phyloP scores from a whole-genome alignment of 2,797 vertebrate species.

The Lateolabrax maculatus region DNA sequence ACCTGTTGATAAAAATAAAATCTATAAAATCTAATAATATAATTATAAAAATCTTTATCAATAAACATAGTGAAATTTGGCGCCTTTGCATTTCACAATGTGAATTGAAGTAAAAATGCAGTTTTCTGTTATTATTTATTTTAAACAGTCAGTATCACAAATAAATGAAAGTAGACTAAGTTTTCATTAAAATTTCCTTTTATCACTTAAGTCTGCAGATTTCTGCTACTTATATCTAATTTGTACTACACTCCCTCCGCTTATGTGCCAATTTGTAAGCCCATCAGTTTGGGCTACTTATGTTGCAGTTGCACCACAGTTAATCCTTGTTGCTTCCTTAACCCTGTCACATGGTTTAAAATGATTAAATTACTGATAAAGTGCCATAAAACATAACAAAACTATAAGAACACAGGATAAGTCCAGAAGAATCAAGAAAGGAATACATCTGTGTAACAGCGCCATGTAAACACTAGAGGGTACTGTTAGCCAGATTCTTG shows the following conservation, averaged over 20 bases:
- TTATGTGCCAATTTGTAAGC: background rate
- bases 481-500: slow-evolving; percentile 22
- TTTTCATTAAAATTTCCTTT: background rate
- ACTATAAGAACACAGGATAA: background rate
- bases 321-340: background rate
- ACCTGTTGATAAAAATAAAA: background rate
- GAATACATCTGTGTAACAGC: slow-evolving; percentile 20
- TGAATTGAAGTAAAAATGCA: background rate
- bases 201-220: background rate
- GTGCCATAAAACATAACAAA: slow-evolving; percentile 9
- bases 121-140: background rate
- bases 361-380: slow-evolving; percentile 7
- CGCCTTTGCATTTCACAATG: background rate
- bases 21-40: background rate
- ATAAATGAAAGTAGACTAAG: background rate
- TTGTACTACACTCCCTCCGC: background rate
- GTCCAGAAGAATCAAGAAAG: slow-evolving; percentile 29
- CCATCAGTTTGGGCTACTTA: background rate
- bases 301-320: background rate
- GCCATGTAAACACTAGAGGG: slow-evolving; percentile 64
- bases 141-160: slow-evolving; percentile 3
- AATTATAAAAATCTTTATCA: background rate
- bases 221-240: background rate
- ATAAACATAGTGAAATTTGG: background rate
- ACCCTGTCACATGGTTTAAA: background rate